Base-by-base conservation (phyloP, 2,888 invertebrate genomes). In the Acanthacorydalis orientalis region DNA sequence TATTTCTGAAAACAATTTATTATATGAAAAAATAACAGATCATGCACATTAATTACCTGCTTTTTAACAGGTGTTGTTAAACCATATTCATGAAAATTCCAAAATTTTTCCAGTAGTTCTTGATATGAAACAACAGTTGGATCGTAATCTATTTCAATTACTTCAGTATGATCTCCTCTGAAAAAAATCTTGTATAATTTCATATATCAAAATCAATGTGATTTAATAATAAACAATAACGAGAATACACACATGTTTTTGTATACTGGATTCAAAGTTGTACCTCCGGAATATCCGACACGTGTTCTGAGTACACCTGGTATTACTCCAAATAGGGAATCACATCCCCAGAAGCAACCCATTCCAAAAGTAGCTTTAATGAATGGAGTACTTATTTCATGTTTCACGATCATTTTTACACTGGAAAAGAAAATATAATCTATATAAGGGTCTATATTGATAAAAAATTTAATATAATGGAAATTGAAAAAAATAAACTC, bases 271-370 rank as follows among this genome's bases (percentile, higher is more conserved):
- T 78, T 77, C 52, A 75, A 70, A 44, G 78, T 78, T 44, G 78
- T 78, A 41, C 96, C 96, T 11, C 93, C 95, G 1, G 90, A 78
- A 66, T 90, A 96, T 12, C 96, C 96, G 32, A 95, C 95, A 52
- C 87, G 73, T n/a, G 96, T 96, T 49, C 88, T 75, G 45, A 92
- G 65, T 15, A 96, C 85, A 15, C 85, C 85, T 16, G 60, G 65
- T 45, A 75, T 77, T 11, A 75, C 80, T 2, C 91, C 89, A 62
- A 83, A 91, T 47, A 87, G 68, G 1, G 84, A 81, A 62, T 91
- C 91, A 47, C 85, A 84, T 32, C 86, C 86, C 92, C 92, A 92
- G 67, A 92, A 92, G 64, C 91, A 92, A 11, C 88, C 88, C 90
- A 91, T 89, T 10, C 88, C 90, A 63, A 91, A 90, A 0, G 89